Conservation (phyloP, 2,113 vertebrate species). For the Bubo bubo region DNA sequence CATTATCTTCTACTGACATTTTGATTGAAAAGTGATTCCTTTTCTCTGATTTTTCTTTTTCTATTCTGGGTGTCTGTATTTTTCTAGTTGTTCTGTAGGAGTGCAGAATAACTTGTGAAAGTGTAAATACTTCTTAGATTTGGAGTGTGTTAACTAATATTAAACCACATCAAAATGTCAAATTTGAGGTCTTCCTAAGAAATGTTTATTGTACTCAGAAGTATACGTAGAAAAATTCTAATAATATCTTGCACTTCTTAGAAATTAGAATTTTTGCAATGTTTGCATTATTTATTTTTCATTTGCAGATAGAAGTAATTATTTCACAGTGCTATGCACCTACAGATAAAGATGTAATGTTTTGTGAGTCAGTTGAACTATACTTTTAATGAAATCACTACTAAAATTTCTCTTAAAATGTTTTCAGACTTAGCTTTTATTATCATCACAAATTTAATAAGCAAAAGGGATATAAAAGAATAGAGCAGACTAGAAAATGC, state of each 20-base stretch:
- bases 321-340: neutral
- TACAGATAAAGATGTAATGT: neutral
- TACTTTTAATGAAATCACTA: neutral
- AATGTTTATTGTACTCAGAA: neutral
- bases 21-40: neutral
- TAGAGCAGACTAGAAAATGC: neutral
- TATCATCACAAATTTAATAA: neutral
- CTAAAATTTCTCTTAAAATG: neutral
- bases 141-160: neutral
- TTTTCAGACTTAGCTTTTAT: neutral
- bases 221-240: neutral
- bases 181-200: neutral
- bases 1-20: neutral
- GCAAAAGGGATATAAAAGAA: neutral
- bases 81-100: neutral
- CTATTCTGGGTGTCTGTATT: neutral
- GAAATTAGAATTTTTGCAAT: neutral
- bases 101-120: neutral
- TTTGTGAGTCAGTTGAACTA: neutral
- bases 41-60: neutral
- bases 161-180: neutral
- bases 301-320: neutral
- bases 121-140: neutral
- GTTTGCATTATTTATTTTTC: neutral
- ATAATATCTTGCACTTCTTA: neutral